phyloP scores from a whole-genome alignment of 2,888 invertebrate species.

The Eupeodes latifasciatus region DNA sequence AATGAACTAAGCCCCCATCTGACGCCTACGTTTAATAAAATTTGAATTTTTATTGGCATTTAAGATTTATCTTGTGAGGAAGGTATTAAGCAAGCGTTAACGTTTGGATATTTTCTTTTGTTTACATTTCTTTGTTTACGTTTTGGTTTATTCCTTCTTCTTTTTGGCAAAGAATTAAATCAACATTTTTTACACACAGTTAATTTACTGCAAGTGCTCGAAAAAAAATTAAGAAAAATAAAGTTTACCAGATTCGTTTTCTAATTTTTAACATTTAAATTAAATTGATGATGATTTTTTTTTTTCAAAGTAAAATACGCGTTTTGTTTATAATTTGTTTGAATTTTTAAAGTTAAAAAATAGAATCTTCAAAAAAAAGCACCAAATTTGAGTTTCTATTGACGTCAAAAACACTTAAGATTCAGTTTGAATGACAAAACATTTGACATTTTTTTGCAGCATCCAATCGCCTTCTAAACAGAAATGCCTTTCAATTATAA shows the following conservation, averaged over 20 bases:
- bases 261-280: background rate
- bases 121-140: slow-evolving; percentile 27
- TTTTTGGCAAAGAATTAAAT: background rate
- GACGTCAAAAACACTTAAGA: too few species aligned
- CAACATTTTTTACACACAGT: background rate
- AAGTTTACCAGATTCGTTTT: background rate
- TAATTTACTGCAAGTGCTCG: background rate
- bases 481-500: too few species aligned
- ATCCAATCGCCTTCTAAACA: too few species aligned
- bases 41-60: slow-evolving; percentile 38
- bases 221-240: background rate
- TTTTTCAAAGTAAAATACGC: too few species aligned
- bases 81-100: slow-evolving; percentile 21
- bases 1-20: slow-evolving; percentile 21
- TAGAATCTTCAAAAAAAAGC: too few species aligned
- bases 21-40: slow-evolving; percentile 12
- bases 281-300: too few species aligned
- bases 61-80: slow-evolving; percentile 16
- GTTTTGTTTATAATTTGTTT: too few species aligned
- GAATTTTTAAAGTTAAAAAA: too few species aligned
- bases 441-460: too few species aligned
- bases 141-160: background rate
- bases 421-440: too few species aligned
- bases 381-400: too few species aligned
- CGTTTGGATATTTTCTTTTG: slow-evolving; percentile 3